Evolutionary conservation across 2,113 vertebrate genomes (phyloP).

Genomic region (Forbesichthys papilliferus): DNA sequence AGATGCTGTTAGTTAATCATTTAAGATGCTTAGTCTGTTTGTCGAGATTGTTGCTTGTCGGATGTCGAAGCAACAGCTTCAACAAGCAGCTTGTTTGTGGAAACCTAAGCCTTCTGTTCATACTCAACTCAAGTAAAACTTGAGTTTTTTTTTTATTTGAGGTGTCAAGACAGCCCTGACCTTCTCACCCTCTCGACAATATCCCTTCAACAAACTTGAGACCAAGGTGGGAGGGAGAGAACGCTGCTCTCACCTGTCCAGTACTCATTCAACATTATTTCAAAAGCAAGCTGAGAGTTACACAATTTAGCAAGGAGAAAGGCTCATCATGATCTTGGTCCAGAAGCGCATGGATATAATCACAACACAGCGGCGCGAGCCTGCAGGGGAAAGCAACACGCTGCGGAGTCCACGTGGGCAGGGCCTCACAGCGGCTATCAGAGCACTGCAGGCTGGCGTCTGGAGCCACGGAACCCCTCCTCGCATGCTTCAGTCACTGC

Average conservation of each 20-base stretch:
- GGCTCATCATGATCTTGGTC: constrained; percentile 62
- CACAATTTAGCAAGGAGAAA: constrained; percentile 69
- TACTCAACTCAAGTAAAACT: no score
- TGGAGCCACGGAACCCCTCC: constrained; percentile 43
- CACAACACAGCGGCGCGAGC: constrained; percentile 41
- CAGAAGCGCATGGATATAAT: constrained; percentile 50
- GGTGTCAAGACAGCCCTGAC: constrained; percentile 35
- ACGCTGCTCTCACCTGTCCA: constrained; percentile 44
- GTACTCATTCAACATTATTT: constrained; percentile 59
- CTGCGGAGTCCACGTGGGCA: constrained; percentile 10
- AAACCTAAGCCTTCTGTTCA: not conserved
- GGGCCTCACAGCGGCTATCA: constrained; percentile 12
- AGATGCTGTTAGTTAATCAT: no score
- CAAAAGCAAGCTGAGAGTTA: constrained; percentile 68
- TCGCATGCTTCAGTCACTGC: constrained; percentile 59
- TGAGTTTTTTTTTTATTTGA: no score
- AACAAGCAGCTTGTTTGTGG: no score
- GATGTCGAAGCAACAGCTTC: no score
- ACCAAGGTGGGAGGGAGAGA: constrained; percentile 67
- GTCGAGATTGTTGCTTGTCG: no score
- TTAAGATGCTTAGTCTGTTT: no score
- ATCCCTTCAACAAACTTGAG: constrained; percentile 71
- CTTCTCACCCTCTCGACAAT: constrained; percentile 40
- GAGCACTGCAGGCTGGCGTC: constrained; percentile 28
- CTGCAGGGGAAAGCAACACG: constrained; percentile 40